phyloP scores from a whole-genome alignment of 1,140 invertebrate genomes.

The Panagrolaimus sp. region DNA sequence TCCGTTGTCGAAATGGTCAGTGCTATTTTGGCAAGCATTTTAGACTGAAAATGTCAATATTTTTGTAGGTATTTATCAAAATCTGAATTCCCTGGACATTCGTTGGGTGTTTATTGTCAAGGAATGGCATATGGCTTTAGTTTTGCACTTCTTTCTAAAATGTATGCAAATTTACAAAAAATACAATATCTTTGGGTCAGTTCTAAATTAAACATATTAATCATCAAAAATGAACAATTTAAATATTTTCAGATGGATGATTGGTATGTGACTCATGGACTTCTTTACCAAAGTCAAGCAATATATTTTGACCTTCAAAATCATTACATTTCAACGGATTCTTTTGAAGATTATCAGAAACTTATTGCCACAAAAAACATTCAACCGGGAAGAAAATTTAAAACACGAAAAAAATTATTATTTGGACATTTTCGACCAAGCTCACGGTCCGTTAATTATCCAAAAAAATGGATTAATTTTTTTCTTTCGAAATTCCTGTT shows the following conservation, averaged over 20 bases:
- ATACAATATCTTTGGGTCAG: slow-evolving; percentile 39
- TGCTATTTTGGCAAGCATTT: background rate
- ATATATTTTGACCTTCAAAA: slow-evolving; percentile 37
- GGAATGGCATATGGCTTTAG: slow-evolving; percentile 44
- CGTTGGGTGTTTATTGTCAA: slow-evolving; percentile 38
- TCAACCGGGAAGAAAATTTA: background rate
- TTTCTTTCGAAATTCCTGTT: too few relatives aligned
- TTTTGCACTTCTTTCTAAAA: slow-evolving; percentile 22
- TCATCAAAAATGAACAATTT: background rate
- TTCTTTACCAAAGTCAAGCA: slow-evolving; percentile 27
- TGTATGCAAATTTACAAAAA: slow-evolving; percentile 27
- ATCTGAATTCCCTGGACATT: slow-evolving; percentile 26
- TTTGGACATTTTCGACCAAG: slow-evolving; percentile 10
- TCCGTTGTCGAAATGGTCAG: slow-evolving; percentile 36
- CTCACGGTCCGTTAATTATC: background rate
- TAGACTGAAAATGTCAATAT: background rate
- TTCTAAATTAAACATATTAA: background rate
- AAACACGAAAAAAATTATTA: background rate
- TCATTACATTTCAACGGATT: slow-evolving; percentile 22
- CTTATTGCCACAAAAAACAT: background rate
- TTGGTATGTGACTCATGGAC: slow-evolving; percentile 40
- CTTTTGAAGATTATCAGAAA: background rate
- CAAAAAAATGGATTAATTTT: too few relatives aligned
- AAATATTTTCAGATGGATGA: slow-evolving; percentile 37
- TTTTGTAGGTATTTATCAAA: slow-evolving; percentile 26